phyloP scores from a whole-genome alignment of 2,113 vertebrate species.

The Riparia riparia region DNA sequence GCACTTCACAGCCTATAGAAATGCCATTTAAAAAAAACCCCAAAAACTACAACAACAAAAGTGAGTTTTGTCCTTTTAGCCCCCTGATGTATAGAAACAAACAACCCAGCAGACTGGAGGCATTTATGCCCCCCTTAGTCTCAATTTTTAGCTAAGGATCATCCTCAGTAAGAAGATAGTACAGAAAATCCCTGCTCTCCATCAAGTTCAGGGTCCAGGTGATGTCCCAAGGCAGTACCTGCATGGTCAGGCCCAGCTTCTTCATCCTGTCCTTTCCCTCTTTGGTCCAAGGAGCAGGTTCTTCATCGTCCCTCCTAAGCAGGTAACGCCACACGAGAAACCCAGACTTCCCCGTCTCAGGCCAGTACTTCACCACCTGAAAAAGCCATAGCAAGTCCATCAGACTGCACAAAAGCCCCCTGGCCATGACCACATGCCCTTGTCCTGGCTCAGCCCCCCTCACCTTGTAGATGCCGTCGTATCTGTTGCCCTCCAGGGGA shows the following conservation, averaged over 20 bases:
- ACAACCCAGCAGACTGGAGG: background rate
- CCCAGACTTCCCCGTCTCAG: slow-evolving; percentile 94
- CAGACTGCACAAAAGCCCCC: background rate
- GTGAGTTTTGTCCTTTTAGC: background rate
- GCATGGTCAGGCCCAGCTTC: slow-evolving; percentile 91
- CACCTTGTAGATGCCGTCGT: slow-evolving; percentile 97
- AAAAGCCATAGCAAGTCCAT: background rate
- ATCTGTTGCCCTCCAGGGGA: slow-evolving; percentile 92
- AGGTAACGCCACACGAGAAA: slow-evolving; percentile 96
- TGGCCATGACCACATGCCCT: background rate
- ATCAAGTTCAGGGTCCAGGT: background rate
- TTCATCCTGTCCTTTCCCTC: slow-evolving; percentile 94
- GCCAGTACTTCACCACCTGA: slow-evolving; percentile 96
- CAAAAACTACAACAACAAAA: too few species aligned
- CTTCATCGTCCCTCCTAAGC: slow-evolving; percentile 89
- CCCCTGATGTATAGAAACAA: background rate
- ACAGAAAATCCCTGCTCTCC: background rate
- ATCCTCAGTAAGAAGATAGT: accelerated
- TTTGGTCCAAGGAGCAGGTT: slow-evolving; percentile 93
- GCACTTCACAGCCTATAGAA: background rate
- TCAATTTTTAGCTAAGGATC: background rate
- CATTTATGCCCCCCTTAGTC: accelerated
- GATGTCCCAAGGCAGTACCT: slow-evolving; percentile 74
- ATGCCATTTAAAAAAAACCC: background rate
- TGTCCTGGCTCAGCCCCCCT: background rate